Evolutionary conservation across 2,113 vertebrate genomes (phyloP).

Genomic region (Chamaetylas fuelleborni): DNA sequence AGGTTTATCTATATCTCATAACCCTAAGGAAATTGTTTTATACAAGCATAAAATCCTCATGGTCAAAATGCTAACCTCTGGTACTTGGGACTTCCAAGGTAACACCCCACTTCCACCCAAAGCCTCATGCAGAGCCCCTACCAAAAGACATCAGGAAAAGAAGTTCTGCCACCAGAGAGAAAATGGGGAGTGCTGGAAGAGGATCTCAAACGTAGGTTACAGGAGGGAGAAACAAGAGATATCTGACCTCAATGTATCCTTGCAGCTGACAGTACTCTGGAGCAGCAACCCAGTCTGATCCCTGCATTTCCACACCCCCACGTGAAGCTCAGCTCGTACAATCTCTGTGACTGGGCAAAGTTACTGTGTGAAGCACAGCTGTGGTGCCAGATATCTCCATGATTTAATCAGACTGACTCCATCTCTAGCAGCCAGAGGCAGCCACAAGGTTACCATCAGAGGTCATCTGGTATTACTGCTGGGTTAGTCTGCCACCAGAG

Average conservation of each 20-base stretch:
- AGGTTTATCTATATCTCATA: neutral
- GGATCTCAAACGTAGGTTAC: accelerated
- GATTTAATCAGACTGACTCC: neutral
- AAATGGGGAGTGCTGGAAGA: neutral
- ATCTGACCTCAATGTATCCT: neutral
- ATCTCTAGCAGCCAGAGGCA: neutral
- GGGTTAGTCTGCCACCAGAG: neutral
- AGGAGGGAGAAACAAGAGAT: neutral
- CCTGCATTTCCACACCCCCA: neutral
- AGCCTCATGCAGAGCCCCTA: neutral
- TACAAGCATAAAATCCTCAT: neutral
- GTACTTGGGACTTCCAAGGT: neutral
- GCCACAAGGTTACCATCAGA: neutral
- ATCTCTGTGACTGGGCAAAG: neutral
- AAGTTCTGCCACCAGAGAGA: neutral
- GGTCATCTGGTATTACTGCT: neutral
- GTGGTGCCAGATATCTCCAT: neutral
- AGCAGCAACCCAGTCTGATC: neutral
- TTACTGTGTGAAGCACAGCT: neutral
- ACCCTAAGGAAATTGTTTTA: neutral
- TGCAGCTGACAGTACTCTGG: neutral
- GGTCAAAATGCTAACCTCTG: neutral
- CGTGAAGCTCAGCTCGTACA: accelerated
- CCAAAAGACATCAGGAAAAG: neutral
- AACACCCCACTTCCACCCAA: neutral